phyloP scores from a whole-genome alignment of 1,140 invertebrate species.

The Halictus rubicundus region DNA sequence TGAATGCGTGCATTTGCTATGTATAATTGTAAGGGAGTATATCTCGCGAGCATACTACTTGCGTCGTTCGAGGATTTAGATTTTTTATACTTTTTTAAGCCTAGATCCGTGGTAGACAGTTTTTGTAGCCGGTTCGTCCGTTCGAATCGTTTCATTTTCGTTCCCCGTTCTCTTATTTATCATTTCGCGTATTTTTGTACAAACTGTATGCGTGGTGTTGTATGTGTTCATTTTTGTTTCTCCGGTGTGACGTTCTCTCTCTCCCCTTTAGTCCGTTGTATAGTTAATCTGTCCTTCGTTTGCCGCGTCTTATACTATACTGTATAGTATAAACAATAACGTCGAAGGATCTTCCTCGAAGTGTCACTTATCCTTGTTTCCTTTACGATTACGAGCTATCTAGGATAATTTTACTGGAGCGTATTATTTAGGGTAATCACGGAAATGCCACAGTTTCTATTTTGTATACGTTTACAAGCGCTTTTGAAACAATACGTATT shows the following conservation, averaged over 20 bases:
- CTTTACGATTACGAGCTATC: no score
- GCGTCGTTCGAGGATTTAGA: conserved; percentile 4
- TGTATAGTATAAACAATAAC: no score
- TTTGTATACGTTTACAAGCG: background rate
- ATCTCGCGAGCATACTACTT: no score
- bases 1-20: no score
- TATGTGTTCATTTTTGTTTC: background rate
- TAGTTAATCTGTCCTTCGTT: background rate
- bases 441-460: background rate
- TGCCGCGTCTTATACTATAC: no score
- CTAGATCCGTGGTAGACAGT: background rate
- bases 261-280: background rate
- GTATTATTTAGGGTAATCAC: background rate
- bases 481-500: no score
- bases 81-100: conserved; percentile 36
- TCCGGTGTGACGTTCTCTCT: background rate
- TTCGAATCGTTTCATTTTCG: background rate
- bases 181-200: background rate
- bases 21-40: no score
- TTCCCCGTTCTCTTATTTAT: background rate
- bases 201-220: background rate
- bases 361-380: background rate
- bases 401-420: background rate
- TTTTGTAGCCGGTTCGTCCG: background rate
- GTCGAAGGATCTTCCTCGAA: background rate